Evolutionary conservation across 2,797 vertebrate species (phyloP).

Genomic region (Setipinna tenuifilis): DNA sequence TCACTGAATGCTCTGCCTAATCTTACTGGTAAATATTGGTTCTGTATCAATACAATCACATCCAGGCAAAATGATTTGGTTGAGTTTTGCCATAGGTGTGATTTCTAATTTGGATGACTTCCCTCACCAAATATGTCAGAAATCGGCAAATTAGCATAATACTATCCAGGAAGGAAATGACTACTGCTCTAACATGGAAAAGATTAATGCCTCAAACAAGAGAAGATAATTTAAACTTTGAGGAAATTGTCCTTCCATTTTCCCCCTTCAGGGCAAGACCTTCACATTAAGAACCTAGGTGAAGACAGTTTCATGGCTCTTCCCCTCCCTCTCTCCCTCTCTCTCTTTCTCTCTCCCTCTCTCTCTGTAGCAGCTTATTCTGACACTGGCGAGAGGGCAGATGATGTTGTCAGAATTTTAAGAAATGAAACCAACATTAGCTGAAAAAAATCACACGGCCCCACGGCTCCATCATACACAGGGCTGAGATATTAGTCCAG

Average conservation of each 20-base stretch:
- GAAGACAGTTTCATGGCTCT: neutral
- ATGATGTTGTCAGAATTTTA: constrained; percentile 19
- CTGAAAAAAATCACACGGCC: neutral
- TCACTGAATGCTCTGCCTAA: neutral
- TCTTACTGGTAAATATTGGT: neutral
- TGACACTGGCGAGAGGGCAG: neutral
- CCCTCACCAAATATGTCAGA: constrained; percentile 8
- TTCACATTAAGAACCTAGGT: constrained; percentile 9
- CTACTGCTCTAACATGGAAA: neutral
- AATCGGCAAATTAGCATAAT: neutral
- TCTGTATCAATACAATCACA: neutral
- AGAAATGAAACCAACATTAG: constrained; percentile 5
- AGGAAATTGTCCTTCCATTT: constrained; percentile 23
- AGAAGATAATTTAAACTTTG: constrained; percentile 16
- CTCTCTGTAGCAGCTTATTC: neutral
- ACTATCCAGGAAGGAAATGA: neutral
- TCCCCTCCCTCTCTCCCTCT: neutral
- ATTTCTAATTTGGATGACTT: neutral
- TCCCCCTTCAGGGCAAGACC: constrained; percentile 12
- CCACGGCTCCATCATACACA: neutral
- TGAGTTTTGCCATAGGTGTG: neutral
- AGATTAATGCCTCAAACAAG: constrained; percentile 14
- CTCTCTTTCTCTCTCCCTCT: too few relatives aligned
- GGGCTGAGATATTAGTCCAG: constrained; percentile 13
- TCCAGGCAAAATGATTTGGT: neutral